Base-by-base conservation (phyloP, 64 coral and sea anemone genomes). In the Hydrozoanthus tunicans region DNA sequence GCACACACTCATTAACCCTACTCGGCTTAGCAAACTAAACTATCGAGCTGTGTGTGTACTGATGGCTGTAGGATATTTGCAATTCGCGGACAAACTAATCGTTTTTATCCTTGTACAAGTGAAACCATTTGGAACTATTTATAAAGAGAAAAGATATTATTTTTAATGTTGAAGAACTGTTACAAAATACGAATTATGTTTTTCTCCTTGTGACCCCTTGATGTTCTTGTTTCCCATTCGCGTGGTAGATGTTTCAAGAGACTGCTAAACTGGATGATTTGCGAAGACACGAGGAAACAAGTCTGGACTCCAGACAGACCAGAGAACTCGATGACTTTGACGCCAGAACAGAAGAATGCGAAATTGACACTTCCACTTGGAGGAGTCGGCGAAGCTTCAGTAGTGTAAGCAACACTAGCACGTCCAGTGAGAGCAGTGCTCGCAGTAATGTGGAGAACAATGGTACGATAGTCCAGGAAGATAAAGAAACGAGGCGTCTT, bases 191-290 rank as follows among this genome's bases (percentile, higher is more conserved):
- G 53, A 12, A 88, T 6, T 72, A 58, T 74, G 67, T 71, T 71
- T n/a, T 82, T 83, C 17, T 66, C 11, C 17, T 65, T 88, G 83
- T 86, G 83, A 72, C 67, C 54, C 53, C 53, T 74, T 75, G 67
- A 17, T 88, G 69, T 88, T 88, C 84, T 73, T 88, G 69, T 75
- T 88, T 88, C 68, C 69, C 69, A 88, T 88, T 59, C 56, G 84
- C 69, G 84, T 74, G 69, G 68, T 56, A 88, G 84, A 88, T 88
- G 84, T 88, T 88, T 73, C 84, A 88, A 70, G 84, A 88, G 57
- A 88, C 84, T 23, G 84, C 70, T 0, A 88, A 88, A 74, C 84
- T 88, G 84, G 84, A 88, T 24, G 84, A 88, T 75, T 73, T 60
- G 1, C 69, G 57, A 59, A 58, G 84, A 61, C 84, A 88, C 10